Evolutionary conservation across 2,888 invertebrate genomes (phyloP).

Genomic region (Phyllotreta cruciferae): DNA sequence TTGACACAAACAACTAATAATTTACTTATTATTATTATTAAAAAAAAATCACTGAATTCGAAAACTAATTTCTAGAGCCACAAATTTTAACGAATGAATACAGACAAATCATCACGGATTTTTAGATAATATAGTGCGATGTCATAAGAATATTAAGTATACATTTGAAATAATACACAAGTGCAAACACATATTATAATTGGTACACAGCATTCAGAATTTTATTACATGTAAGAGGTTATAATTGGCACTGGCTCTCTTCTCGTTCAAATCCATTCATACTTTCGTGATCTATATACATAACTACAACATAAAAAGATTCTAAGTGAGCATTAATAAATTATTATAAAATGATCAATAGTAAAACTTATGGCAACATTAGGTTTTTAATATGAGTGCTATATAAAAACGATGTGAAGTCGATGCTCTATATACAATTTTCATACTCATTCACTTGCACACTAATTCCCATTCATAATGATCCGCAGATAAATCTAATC

Average conservation of each 20-base stretch:
- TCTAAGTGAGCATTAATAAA: slow-evolving; percentile 43
- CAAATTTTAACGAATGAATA: slow-evolving; percentile 39
- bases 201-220: slow-evolving; percentile 62
- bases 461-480: slow-evolving; percentile 25
- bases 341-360: slow-evolving; percentile 41
- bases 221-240: slow-evolving; percentile 58
- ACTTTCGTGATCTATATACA: slow-evolving; percentile 53
- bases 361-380: slow-evolving; percentile 52
- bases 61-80: slow-evolving; percentile 40
- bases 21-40: slow-evolving; percentile 52
- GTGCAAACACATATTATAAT: slow-evolving; percentile 61
- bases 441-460: slow-evolving; percentile 36
- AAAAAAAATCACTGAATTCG: slow-evolving; percentile 56
- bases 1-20: slow-evolving; percentile 51
- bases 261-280: slow-evolving; percentile 39
- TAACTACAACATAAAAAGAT: slow-evolving; percentile 55
- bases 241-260: slow-evolving; percentile 62
- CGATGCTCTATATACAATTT: slow-evolving; percentile 47
- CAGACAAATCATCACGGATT: slow-evolving; percentile 52
- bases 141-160: slow-evolving; percentile 57
- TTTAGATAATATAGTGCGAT: slow-evolving; percentile 53
- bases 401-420: slow-evolving; percentile 54
- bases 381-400: slow-evolving; percentile 51
- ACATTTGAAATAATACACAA: slow-evolving; percentile 58
- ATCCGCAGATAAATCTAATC: slow-evolving; percentile 49